Evolutionary conservation across 1,140 invertebrate species (phyloP), one percentile per base, ranked within the genome.

Genomic region (Drosophila kepulauana): DNA sequence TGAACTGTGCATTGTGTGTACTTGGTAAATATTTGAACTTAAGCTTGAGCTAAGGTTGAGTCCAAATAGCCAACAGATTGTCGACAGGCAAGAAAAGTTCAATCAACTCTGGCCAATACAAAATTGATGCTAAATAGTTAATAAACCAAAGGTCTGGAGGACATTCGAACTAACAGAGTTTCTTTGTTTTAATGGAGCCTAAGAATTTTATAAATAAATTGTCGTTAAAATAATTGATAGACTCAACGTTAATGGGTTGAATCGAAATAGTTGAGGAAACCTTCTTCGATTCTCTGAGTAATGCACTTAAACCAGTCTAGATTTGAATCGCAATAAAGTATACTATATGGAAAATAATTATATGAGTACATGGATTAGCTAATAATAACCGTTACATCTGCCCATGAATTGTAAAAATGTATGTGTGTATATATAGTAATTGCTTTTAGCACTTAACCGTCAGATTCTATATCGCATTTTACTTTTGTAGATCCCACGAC

Each of bases 11-110:
- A 38, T 48, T 71, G 82, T 87, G 70, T 87, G 51, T 71, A 63
- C 64, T 82, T 65, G 46, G 79, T 87, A 76, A 88, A 86, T 86
- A 82, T 86, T 86, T 87, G 48, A 87, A 10, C 25, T 56, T 11
- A 56, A 35, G 15, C 15, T 15, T 1, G n/a, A 56, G 33, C 7
- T 20, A 30, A 67, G 81, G 69, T 28, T 30, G 11, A 6, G 20
- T 28, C 15, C 11, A 13, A 33, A 6, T n/a, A 7, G 25, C 49
- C 25, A 28, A 13, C 46, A 38, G 16, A 43, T 20, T 35, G 16
- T 11, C 28, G 64, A 25, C 57, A 48, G 59, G 16, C 35, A 11
- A 20, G 57, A 69, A 74, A 74, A 81, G 82, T 87, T 87, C 84
- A 87, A 87, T 87, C 77, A 87, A 87, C 82, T 80, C 64, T 71